Evolutionary conservation across 2,797 vertebrate species (phyloP).

Genomic region (Danionella dracula): DNA sequence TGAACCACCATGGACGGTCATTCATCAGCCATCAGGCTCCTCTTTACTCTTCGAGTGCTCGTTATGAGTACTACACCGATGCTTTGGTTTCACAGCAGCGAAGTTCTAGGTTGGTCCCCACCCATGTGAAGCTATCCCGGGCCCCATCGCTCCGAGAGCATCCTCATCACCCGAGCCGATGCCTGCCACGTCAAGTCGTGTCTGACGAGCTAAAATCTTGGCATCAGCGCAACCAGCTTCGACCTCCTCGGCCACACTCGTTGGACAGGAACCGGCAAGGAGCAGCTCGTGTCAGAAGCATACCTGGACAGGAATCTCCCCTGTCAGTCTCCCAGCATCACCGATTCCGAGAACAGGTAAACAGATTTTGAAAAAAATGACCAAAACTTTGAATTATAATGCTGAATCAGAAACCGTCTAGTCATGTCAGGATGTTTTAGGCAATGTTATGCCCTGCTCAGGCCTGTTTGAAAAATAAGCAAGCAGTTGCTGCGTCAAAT

Average conservation of each 20-base stretch:
- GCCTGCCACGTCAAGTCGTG: constrained; percentile 69
- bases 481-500: constrained; percentile 7
- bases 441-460: constrained; percentile 18
- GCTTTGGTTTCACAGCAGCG: constrained; percentile 55
- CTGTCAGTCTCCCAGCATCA: constrained; percentile 49
- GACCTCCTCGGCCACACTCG: constrained; percentile 69
- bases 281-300: constrained; percentile 65
- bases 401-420: not conserved
- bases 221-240: constrained; percentile 77
- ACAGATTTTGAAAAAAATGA: not conserved
- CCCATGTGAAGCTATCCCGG: constrained; percentile 66
- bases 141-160: constrained; percentile 72
- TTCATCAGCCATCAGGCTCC: constrained; percentile 47
- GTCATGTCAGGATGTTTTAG: constrained; percentile 32
- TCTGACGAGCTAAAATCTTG: constrained; percentile 81
- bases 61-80: constrained; percentile 65
- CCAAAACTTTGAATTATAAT: too few species aligned
- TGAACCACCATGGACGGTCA: constrained; percentile 57
- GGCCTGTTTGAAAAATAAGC: constrained; percentile 29
- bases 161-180: constrained; percentile 50
- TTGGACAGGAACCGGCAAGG: constrained; percentile 80
- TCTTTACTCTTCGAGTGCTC: constrained; percentile 35
- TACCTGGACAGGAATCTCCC: constrained; percentile 49
- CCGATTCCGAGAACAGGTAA: constrained; percentile 55
- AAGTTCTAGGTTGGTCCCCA: constrained; percentile 54